Percentiles rank a stretch among this genome's conserved stretches.
These are phyloP conservation scores for Drosophila littoralis DNA, from an alignment of 1,140 invertebrate genomes.

Conservation along the genomic window DNA sequence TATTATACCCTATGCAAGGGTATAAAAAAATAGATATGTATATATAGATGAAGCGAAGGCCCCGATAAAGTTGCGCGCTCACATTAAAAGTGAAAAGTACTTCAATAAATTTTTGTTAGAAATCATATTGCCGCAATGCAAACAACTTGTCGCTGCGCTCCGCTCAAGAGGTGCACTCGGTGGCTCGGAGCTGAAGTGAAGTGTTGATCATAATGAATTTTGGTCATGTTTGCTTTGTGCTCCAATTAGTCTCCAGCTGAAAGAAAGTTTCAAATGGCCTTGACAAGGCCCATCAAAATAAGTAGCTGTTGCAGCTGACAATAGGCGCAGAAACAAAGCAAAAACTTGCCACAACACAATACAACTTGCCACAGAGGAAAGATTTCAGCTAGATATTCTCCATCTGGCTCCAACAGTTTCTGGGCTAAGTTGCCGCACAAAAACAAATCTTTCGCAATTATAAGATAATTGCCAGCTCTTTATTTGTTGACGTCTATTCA, in stretches of 20 bases:
- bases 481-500: slow-evolving; percentile 36
- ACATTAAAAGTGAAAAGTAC: slow-evolving; percentile 82
- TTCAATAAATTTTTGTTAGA: slow-evolving; percentile 81
- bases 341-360: slow-evolving; percentile 54
- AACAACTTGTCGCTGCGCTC: slow-evolving; percentile 42
- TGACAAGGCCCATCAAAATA: slow-evolving; percentile 57
- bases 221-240: slow-evolving; percentile 37
- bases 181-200: slow-evolving; percentile 34
- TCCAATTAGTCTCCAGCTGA: slow-evolving; percentile 40
- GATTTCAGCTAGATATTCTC: too few species aligned
- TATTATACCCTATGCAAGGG: too few species aligned
- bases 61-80: slow-evolving; percentile 46
- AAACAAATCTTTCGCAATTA: slow-evolving; percentile 64
- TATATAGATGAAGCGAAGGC: slow-evolving; percentile 66
- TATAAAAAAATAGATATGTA: slow-evolving; percentile 40
- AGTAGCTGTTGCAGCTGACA: slow-evolving; percentile 24
- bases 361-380: slow-evolving; percentile 38
- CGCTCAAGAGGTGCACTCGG: slow-evolving; percentile 48
- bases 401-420: slow-evolving; percentile 25
- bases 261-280: slow-evolving; percentile 73
- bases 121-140: slow-evolving; percentile 74
- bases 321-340: slow-evolving; percentile 52
- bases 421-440: slow-evolving; percentile 47
- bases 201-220: slow-evolving; percentile 28
- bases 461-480: slow-evolving; percentile 66